Evolutionary conservation across 2,888 invertebrate species (phyloP), one percentile per base, ranked within the genome.

Genomic region (Drosophila stalkeri): DNA sequence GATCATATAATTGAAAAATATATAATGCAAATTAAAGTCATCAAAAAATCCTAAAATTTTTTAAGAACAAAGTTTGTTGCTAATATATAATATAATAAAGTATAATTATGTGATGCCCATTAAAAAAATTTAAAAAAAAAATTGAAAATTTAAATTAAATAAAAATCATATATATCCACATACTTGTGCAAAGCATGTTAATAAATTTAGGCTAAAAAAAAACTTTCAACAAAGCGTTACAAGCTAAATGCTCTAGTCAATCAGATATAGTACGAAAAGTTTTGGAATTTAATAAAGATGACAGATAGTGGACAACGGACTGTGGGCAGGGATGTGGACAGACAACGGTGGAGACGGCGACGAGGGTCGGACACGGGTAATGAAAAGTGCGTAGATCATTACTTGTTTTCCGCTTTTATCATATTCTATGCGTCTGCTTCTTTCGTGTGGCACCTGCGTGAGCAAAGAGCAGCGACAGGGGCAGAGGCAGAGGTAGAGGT

Each of bases 321-420:
- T 9, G 18, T 11, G 23, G 41, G 18, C 39, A 31, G 33, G 16
- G 52, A 18, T 23, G 9, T 20, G 31, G 18, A 44, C 20, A 16
- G n/a, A 16, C 14, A 35, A 31, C 44, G 37, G 18, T 35, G n/a
- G 35, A 9, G 35, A 35, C 37, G 12, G 14, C 37, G 66, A 81
- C 55, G 69, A 66, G 73, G 57, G 73, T 77, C 77, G 81, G 64
- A 65, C 72, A 80, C 61, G 59, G 69, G 66, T 64, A 83, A 86
- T 85, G 82, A 85, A 87, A 85, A 85, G 82, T 85, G 88, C 89
- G 90, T 89, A 79, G 69, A 84, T 86, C 76, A 80, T 82, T 82
- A 80, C 72, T 68, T 70, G 71, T 82, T 79, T 76, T 82, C 70
- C 72, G 72, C 70, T 76, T 77, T 73, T 68, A 81, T 74, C 70